Conservation (phyloP, 2,113 vertebrate species). For the Nothobranchius furzeri region DNA sequence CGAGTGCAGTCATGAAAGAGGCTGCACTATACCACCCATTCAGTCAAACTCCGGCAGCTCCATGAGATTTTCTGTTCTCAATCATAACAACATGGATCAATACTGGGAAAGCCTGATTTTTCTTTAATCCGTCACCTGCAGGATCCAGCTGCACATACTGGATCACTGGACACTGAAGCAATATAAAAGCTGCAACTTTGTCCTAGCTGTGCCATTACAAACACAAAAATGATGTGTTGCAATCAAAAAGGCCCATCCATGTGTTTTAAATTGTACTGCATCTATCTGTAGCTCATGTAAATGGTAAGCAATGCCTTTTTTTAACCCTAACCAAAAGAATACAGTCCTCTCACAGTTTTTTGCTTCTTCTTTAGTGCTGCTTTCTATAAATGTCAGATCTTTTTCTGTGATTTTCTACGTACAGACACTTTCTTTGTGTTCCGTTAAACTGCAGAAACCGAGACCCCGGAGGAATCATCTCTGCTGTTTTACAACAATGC, state of each 20-base stretch:
- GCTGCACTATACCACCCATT: conserved; percentile 7
- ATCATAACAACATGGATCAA: conserved; percentile 37
- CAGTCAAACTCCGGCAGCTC: conserved; percentile 22
- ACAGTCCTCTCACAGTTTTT: not conserved
- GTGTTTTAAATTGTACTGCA: too few relatives aligned
- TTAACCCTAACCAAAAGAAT: not conserved
- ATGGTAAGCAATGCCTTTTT: not conserved
- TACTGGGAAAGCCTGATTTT: conserved; percentile 31
- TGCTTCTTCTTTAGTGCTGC: not conserved
- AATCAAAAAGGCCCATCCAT: too few relatives aligned
- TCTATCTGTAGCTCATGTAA: not conserved
- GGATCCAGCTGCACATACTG: not conserved
- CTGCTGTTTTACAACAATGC: too few relatives aligned
- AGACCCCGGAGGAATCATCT: too few relatives aligned
- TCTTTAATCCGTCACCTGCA: conserved; percentile 1
- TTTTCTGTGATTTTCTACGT: not conserved
- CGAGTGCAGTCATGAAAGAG: conserved; percentile 10
- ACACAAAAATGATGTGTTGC: too few relatives aligned
- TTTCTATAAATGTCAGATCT: not conserved
- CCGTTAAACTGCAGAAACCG: not conserved
- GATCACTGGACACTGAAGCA: not conserved
- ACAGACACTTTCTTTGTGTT: not conserved
- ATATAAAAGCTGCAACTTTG: too few relatives aligned
- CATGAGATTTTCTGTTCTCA: conserved; percentile 14
- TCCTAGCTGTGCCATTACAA: too few relatives aligned